Conservation (phyloP, 30 jellyfish, hydroid and myxozoan species). For the Aurelia aurita region DNA sequence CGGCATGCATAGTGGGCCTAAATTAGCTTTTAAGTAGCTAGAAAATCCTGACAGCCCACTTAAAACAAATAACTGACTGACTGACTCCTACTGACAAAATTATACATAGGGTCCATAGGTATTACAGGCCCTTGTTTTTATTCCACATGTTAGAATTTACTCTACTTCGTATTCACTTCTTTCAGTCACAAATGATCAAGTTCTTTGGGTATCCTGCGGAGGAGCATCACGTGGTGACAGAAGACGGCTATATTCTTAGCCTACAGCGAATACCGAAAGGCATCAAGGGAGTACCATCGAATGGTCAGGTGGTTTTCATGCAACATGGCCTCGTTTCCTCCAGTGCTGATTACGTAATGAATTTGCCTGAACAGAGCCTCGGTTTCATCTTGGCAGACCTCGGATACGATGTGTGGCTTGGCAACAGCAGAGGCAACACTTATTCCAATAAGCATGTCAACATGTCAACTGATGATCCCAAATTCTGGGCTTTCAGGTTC, state of each 20-base stretch:
- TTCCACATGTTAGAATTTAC: no score
- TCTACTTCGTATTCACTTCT: background rate
- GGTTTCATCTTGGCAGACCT: constrained; percentile 91
- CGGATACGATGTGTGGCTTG: constrained; percentile 98
- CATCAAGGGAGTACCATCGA: constrained; percentile 60
- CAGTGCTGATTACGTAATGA: constrained; percentile 86
- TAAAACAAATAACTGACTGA: no score
- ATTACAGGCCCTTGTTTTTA: no score
- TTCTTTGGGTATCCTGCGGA: constrained; percentile 92
- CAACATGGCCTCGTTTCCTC: constrained; percentile 94
- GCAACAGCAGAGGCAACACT: constrained; percentile 95
- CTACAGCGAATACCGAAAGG: constrained; percentile 96
- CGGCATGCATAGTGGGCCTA: no score
- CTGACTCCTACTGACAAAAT: no score
- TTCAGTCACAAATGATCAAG: constrained; percentile 80
- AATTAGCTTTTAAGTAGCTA: no score
- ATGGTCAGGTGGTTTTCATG: constrained; percentile 76
- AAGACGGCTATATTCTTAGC: constrained; percentile 92
- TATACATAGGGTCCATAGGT: no score
- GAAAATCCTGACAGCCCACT: no score
- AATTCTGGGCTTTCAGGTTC: constrained; percentile 92
- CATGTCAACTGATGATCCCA: constrained; percentile 57
- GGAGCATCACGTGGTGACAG: constrained; percentile 76
- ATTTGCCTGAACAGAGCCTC: constrained; percentile 85
- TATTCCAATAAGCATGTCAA: constrained; percentile 84